Percentiles rank a stretch among this genome's conserved stretches.
phyloP scores from a whole-genome alignment of 2,113 vertebrate genomes.

The Tenrec ecaudatus region DNA sequence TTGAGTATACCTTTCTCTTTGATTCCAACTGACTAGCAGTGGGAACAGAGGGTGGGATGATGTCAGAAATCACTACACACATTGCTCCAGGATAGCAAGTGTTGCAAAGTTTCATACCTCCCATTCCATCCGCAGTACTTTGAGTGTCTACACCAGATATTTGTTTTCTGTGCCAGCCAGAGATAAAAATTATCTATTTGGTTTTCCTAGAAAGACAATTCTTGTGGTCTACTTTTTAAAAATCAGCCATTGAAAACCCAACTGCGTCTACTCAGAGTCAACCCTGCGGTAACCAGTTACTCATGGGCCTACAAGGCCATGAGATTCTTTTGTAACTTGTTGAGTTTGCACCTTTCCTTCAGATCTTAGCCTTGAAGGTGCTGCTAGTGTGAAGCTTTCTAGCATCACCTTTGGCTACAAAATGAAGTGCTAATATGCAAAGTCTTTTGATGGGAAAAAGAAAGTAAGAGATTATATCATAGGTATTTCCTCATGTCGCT shows the following conservation, averaged over 20 bases:
- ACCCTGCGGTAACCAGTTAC: background rate
- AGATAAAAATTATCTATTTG: too few species aligned
- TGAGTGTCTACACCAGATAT: background rate
- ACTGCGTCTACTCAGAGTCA: background rate
- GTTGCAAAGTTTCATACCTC: conserved; percentile 1
- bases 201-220: background rate
- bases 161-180: background rate
- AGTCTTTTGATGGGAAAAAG: background rate
- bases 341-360: background rate
- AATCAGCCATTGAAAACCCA: background rate
- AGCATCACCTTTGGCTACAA: background rate
- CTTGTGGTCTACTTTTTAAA: background rate
- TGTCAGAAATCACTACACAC: background rate
- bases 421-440: conserved; percentile 41
- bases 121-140: background rate
- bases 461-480: background rate
- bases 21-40: background rate
- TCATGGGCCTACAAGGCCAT: background rate
- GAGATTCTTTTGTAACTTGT: background rate
- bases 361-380: background rate
- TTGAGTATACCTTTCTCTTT: background rate
- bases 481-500: background rate
- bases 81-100: background rate
- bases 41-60: background rate
- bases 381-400: background rate